Conservation (phyloP, 2,797 vertebrate species). For the Perodicticus potto region DNA sequence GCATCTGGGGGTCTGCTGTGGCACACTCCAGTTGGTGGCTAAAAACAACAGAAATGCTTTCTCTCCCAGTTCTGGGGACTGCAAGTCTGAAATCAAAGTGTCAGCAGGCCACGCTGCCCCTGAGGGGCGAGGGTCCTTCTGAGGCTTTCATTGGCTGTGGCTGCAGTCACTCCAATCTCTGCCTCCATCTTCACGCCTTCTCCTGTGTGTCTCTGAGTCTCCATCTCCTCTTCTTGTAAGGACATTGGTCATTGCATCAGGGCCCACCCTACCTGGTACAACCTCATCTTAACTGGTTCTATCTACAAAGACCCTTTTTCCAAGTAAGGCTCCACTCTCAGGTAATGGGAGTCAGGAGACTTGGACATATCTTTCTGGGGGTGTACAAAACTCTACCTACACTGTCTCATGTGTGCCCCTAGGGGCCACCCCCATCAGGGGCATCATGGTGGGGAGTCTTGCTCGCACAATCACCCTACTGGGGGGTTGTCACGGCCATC, state of each 20-base stretch:
- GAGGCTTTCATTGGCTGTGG: background rate
- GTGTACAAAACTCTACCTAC: background rate
- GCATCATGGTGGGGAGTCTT: rapidly evolving
- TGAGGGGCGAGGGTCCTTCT: no score
- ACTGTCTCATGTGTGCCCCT: rapidly evolving
- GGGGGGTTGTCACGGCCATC: rapidly evolving
- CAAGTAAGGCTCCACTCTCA: background rate
- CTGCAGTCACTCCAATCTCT: rapidly evolving
- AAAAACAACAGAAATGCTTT: background rate
- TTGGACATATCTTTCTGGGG: background rate
- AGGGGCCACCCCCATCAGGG: rapidly evolving
- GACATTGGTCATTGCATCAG: background rate
- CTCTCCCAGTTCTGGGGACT: background rate
- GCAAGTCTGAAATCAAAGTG: background rate
- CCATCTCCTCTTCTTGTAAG: background rate
- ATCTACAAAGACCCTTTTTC: background rate
- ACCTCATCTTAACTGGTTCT: background rate
- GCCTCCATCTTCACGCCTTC: background rate
- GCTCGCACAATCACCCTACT: rapidly evolving
- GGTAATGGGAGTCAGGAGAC: background rate
- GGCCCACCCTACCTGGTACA: rapidly evolving
- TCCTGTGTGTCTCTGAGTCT: background rate
- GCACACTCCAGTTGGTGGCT: background rate
- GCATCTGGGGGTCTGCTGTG: background rate
- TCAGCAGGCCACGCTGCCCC: rapidly evolving